phyloP scores from a whole-genome alignment of 2,113 vertebrate species.

The Motacilla alba region DNA sequence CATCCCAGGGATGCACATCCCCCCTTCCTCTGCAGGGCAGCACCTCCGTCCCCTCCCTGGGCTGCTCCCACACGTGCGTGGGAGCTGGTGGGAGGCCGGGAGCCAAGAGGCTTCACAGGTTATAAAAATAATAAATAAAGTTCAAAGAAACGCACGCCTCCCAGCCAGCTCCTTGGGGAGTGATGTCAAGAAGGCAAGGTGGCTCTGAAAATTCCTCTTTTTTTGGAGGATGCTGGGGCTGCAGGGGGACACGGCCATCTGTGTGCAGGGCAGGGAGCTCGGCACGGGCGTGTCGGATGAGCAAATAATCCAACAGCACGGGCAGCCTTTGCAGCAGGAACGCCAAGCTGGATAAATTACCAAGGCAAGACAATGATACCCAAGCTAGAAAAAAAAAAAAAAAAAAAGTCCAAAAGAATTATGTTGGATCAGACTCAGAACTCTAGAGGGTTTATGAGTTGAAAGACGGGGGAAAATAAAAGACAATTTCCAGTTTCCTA shows the following conservation, averaged over 20 bases:
- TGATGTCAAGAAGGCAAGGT: background rate
- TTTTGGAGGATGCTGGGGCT: background rate
- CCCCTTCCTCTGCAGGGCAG: background rate
- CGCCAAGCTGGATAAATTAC: background rate
- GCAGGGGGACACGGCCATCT: background rate
- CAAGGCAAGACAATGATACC: background rate
- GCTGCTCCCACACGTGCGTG: accelerated
- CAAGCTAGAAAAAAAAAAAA: background rate
- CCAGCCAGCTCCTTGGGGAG: background rate
- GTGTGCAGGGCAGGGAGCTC: background rate
- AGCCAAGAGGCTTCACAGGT: background rate
- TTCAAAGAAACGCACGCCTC: background rate
- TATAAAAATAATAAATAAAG: background rate
- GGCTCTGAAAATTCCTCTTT: background rate
- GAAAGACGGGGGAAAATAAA: background rate
- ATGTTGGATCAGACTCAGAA: background rate
- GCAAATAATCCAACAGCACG: background rate
- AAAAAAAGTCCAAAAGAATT: background rate
- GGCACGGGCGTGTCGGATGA: background rate
- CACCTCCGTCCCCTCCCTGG: background rate
- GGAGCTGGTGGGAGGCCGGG: background rate
- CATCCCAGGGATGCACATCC: accelerated
- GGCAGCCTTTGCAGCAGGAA: background rate
- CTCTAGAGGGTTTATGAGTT: background rate
- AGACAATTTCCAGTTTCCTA: conserved; percentile 7